phyloP scores from a whole-genome alignment of 2,113 vertebrate species.

The Diadophis punctatus region DNA sequence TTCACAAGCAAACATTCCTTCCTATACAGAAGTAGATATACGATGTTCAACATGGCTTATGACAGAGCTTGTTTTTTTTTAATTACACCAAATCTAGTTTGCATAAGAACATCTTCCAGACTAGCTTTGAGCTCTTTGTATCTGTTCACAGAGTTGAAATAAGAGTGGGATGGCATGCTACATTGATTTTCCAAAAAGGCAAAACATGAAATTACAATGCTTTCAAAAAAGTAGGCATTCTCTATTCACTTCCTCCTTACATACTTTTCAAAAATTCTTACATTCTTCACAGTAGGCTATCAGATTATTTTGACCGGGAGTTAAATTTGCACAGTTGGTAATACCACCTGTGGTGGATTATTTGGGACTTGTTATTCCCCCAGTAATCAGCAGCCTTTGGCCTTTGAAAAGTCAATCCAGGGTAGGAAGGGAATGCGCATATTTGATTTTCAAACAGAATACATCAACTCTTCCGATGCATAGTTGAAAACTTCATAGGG shows the following conservation, averaged over 20 bases:
- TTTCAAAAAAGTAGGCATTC: background rate
- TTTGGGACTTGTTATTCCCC: slow-evolving; percentile 38
- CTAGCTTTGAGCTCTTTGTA: background rate
- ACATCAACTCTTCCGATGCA: slow-evolving; percentile 30
- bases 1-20: background rate
- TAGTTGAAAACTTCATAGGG: background rate
- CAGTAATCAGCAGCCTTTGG: slow-evolving; percentile 45
- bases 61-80: background rate
- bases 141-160: background rate
- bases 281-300: slow-evolving; percentile 28
- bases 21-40: background rate
- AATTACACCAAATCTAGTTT: background rate
- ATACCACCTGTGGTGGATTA: slow-evolving; percentile 45
- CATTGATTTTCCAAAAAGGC: background rate
- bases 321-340: slow-evolving; percentile 33
- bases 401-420: slow-evolving; percentile 36
- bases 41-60: background rate
- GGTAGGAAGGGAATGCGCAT: slow-evolving; percentile 12
- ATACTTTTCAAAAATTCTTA: background rate
- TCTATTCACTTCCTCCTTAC: slow-evolving; percentile 17
- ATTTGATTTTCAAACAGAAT: slow-evolving; percentile 38
- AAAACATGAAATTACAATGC: background rate
- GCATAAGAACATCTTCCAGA: background rate
- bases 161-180: background rate
- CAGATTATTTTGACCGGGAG: slow-evolving; percentile 16